Evolutionary conservation across 2,113 vertebrate genomes (phyloP).

Genomic region (Ardeotis arabs): DNA sequence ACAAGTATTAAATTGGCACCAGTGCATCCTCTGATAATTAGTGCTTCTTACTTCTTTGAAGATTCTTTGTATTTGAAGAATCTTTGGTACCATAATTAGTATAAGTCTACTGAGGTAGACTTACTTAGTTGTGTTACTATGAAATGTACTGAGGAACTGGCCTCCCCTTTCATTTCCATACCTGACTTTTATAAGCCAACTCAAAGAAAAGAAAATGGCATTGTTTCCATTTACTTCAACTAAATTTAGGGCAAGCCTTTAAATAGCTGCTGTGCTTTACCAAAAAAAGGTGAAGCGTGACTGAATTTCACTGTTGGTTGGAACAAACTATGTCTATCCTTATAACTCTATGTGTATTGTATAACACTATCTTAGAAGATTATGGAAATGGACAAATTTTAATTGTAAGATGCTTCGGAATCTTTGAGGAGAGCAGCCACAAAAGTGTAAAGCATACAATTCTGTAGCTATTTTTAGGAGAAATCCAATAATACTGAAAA

Average conservation of each 20-base stretch:
- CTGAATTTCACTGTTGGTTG: not conserved
- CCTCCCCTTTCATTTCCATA: not conserved
- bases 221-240: not conserved
- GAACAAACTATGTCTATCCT: not conserved
- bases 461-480: not conserved
- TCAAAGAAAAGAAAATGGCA: not conserved
- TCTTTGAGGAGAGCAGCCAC: not conserved
- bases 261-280: not conserved
- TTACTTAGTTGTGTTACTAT: not conserved
- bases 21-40: not conserved
- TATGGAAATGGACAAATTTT: not conserved
- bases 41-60: not conserved
- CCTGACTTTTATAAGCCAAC: not conserved
- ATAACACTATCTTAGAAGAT: not conserved
- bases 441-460: not conserved
- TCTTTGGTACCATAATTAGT: not conserved
- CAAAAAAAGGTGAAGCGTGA: not conserved
- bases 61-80: not conserved
- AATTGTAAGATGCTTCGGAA: not conserved
- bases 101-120: not conserved
- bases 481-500: not conserved
- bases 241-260: not conserved
- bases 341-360: not conserved
- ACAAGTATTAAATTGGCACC: not conserved
- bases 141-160: not conserved